Evolutionary conservation across 2,888 invertebrate genomes (phyloP), one percentile per base, ranked within the genome.

Genomic region (Eristalis tenax): DNA sequence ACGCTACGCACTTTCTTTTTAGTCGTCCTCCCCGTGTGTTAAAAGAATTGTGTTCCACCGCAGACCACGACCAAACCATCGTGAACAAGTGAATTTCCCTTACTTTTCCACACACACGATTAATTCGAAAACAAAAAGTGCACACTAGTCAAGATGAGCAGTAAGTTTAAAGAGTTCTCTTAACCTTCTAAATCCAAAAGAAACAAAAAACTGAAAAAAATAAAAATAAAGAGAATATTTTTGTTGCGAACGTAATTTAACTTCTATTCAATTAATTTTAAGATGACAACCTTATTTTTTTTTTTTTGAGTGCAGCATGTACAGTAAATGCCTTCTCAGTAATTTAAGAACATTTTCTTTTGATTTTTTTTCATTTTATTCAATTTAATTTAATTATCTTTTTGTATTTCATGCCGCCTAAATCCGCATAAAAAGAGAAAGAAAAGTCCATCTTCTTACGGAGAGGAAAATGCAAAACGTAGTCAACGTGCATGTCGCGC

Each of bases 141-240:
- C 69, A 86, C 70, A 50, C 65, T 74, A 89, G 87, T 85, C 90
- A 91, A 90, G 88, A 91, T 91, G 91, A 91, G 91, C 91, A 90
- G 91, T 91, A 91, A 91, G 91, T 91, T 89, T 63, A 81, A 71
- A 75, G 56, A 73, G 73, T 75, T 79, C 76, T 76, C 71, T 76
- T 86, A 86, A 85, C 59, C 50, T 50, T 50, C 8, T 18, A 40
- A 40, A 40, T 4, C 4, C 18, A 18, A 50, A 18, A 18, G 1
- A 50, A 18, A 69, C 43, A 79, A 85, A 82, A 38, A 13, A 43
- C 18, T 18, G 22, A 40, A 80, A 32, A 65, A 75, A 88, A 88
- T 75, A 69, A 61, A 75, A 88, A 88, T 76, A 69, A 13, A 78
- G 65, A 85, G 57, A 76, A 81, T 40, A 32, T 59, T 59, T 76